Base-by-base conservation (phyloP, 1,140 invertebrate genomes). In the Brachionus rubens region DNA sequence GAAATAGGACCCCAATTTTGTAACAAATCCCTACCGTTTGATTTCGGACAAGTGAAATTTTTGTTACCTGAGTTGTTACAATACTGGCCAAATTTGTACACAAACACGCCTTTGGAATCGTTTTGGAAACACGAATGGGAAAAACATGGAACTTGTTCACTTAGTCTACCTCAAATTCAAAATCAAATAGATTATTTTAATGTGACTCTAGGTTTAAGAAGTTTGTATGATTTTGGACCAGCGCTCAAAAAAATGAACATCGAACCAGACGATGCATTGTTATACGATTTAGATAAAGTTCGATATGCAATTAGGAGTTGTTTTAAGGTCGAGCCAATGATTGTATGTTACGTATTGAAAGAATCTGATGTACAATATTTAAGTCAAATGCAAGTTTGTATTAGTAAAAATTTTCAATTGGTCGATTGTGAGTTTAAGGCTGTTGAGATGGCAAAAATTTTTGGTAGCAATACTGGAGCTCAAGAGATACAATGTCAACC, bases 41-140 rank as follows among this genome's bases (percentile, higher is more conserved):
- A 59, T 47, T 59, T 59, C 1, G n/a, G 28, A 12, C 6, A 12
- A 40, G n/a, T 76, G 33, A 59, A 76, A 62, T 59, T 28, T 48
- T 24, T 76, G 7, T 30, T 76, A 21, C 48, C 48, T 1, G 14
- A 41, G 9, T 19, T 76, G 24, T 19, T 76, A 26, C 19, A 76
- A 47, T 76, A 33, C 26, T 76, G 72, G 72, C 72, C 72, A 33
- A 59, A 76, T 76, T 33, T 76, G 26, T 76, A 46, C 41, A 76
- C 48, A 5, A 72, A 72, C 21, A 59, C 48, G 5, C 36, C 72
- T 16, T 46, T 76, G 14, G 48, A 76, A n/a, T 54, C 48, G 4
- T 76, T 76, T 56, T 76, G 72, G 59, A 59, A 76, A 24, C 72
- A 76, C 47, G 72, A 76, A 24, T 76, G 72, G 72, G 48, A 56